phyloP scores from a whole-genome alignment of 1,140 invertebrate genomes.

The Procambarus virginalis region DNA sequence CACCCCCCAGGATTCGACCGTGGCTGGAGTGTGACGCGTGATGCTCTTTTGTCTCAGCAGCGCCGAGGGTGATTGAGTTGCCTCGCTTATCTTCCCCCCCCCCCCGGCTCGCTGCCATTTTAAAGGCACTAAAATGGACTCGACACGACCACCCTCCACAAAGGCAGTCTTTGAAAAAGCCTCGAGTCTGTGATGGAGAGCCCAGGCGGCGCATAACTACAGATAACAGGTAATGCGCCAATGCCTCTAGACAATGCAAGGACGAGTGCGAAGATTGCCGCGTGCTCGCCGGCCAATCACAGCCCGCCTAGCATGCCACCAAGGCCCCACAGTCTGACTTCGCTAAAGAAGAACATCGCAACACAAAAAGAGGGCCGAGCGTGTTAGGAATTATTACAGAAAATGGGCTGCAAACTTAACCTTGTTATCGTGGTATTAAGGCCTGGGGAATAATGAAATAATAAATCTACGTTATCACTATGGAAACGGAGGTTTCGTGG shows the following conservation, averaged over 20 bases:
- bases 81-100: constrained; percentile 37
- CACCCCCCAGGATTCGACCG: constrained; percentile 29
- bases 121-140: constrained; percentile 49
- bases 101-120: constrained; percentile 32
- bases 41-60: constrained; percentile 59
- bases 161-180: constrained; percentile 23
- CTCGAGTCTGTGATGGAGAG: constrained; percentile 12
- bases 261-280: constrained; percentile 42
- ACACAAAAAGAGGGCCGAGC: not conserved
- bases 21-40: constrained; percentile 17
- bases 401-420: not conserved
- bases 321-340: constrained; percentile 10
- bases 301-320: constrained; percentile 4
- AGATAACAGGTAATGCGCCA: constrained; percentile 58
- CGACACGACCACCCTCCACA: constrained; percentile 43
- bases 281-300: constrained; percentile 46
- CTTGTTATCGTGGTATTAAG: not conserved
- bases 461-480: not conserved
- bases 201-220: constrained; percentile 9
- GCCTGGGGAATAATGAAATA: not conserved
- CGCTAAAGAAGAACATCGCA: not conserved
- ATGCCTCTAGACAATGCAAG: constrained; percentile 55
- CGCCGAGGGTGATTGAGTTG: constrained; percentile 49
- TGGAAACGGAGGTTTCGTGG: not conserved
- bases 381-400: not conserved